These are phyloP conservation scores for Gymnocephalus cernua DNA, from an alignment of 2,113 vertebrate genomes.

Conservation along the genomic window DNA sequence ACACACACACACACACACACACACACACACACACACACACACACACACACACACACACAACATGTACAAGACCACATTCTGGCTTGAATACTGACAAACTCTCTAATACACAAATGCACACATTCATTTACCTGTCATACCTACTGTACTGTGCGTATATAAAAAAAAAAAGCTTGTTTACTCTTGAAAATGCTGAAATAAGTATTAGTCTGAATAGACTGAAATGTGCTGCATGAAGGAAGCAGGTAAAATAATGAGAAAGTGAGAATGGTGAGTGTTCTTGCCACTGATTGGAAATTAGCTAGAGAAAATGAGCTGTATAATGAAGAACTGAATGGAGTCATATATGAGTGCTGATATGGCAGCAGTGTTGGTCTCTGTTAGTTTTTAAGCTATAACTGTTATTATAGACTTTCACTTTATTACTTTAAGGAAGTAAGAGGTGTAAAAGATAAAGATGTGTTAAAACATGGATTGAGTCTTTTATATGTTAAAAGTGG, in stretches of 20 bases:
- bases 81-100: neutral
- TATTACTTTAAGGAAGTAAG: neutral
- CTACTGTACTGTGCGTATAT: neutral
- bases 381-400: neutral
- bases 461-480: neutral
- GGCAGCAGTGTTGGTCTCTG: slow-evolving; percentile 7
- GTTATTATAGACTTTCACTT: neutral
- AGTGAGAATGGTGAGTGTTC: slow-evolving; percentile 28
- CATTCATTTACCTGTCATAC: slow-evolving; percentile 1
- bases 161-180: slow-evolving; percentile 20
- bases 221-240: slow-evolving; percentile 17
- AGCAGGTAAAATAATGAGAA: slow-evolving; percentile 29
- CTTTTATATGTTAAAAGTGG: neutral
- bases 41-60: no score
- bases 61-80: neutral
- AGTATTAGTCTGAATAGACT: neutral
- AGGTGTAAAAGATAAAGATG: neutral
- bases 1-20: neutral
- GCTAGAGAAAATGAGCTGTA: slow-evolving; percentile 28
- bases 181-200: slow-evolving; percentile 10
- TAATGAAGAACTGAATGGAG: slow-evolving; percentile 6
- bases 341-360: slow-evolving; percentile 25
- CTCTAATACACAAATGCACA: neutral
- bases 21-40: no score
- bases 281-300: slow-evolving; percentile 50